These are phyloP conservation scores for Cryptotermes secundus DNA, from an alignment of 1,140 invertebrate genomes.

Conservation along the genomic window DNA sequence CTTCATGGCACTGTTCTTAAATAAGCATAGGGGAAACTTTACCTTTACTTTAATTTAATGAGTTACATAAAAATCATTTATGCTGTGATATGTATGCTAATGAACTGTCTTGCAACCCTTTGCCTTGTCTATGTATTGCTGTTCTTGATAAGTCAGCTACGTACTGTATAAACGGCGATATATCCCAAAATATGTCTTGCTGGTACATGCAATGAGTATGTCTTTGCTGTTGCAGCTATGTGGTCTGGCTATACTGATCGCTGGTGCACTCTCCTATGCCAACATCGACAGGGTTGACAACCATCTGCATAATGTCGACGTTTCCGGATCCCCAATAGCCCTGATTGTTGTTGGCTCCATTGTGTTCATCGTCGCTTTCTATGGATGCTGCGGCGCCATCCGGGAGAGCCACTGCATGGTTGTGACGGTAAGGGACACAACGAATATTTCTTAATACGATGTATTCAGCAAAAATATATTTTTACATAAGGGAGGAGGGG, in stretches of 20 bases:
- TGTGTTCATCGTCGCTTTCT: constrained; percentile 67
- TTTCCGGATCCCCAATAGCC: constrained; percentile 60
- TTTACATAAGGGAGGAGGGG: no score
- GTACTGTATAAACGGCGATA: no score
- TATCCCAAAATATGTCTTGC: no score
- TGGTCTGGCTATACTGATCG: constrained; percentile 59
- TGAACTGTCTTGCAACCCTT: no score
- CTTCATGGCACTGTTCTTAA: no score
- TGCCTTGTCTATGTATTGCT: no score
- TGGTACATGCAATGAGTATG: no score
- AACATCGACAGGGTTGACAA: constrained; percentile 56
- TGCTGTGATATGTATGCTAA: no score
- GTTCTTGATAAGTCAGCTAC: no score
- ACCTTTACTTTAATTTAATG: no score
- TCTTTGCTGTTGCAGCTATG: constrained; percentile 53
- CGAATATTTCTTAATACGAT: not conserved
- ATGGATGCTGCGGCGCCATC: constrained; percentile 75
- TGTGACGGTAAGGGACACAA: constrained; percentile 56
- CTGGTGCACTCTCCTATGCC: constrained; percentile 56
- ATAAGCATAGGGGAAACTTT: no score
- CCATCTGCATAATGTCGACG: constrained; percentile 56
- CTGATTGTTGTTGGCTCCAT: constrained; percentile 66
- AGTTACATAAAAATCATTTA: no score
- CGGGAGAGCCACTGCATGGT: constrained; percentile 66
- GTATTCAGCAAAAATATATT: constrained; percentile 22